phyloP scores from a whole-genome alignment of 2,888 invertebrate genomes.

The Monoplex corrugatus region DNA sequence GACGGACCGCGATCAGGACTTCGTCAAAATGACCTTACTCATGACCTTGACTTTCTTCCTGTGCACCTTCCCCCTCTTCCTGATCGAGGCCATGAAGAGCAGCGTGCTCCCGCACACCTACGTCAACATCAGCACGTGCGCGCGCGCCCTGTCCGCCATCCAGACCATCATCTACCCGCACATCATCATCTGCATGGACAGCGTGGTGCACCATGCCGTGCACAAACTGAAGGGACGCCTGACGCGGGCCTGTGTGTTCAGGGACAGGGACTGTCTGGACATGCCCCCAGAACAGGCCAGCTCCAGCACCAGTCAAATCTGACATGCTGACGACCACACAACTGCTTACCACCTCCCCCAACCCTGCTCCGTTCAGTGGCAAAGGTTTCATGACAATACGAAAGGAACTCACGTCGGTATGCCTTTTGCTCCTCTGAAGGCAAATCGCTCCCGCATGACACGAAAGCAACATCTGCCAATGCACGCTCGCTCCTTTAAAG shows the following conservation, averaged over 20 bases:
- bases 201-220: conserved; percentile 67
- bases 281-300: conserved; percentile 51
- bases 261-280: conserved; percentile 33
- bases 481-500: no score
- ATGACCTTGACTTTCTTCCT: conserved; percentile 68
- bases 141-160: conserved; percentile 69
- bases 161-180: conserved; percentile 76
- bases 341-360: no score
- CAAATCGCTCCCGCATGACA: no score
- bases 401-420: no score
- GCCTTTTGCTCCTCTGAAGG: no score
- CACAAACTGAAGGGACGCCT: conserved; percentile 53
- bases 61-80: conserved; percentile 71
- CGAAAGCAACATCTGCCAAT: no score
- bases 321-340: no score
- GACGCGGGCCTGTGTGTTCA: neutral
- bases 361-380: no score
- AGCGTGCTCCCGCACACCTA: conserved; percentile 64
- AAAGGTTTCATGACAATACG: no score
- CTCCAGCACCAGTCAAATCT: conserved; percentile 60
- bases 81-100: conserved; percentile 68
- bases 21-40: conserved; percentile 67
- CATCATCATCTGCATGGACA: conserved; percentile 72
- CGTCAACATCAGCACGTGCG: conserved; percentile 71
- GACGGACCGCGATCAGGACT: conserved; percentile 54